Base-by-base conservation (phyloP, 2,888 invertebrate species). In the Mythimna impura region DNA sequence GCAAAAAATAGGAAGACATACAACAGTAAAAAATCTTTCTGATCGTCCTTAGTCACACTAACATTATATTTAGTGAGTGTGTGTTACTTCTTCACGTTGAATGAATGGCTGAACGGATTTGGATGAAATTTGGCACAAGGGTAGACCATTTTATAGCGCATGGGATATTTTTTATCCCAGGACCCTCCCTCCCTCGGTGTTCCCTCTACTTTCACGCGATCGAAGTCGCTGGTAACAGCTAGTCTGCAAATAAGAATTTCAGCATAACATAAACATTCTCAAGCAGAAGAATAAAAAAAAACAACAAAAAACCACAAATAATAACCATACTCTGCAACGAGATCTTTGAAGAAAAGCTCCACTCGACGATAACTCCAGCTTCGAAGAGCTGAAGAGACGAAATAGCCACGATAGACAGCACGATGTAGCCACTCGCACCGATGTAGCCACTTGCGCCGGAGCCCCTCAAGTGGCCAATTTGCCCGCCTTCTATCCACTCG, bases 391-490 rank as follows among this genome's bases (percentile, higher is more conserved):
- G 74, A 43, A 64, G 66, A 66, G 83, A 79, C 75, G 50, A 76
- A 71, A 76, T 73, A 70, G 71, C 5, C 43, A 63, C 36, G 76
- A 66, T 71, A 72, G 78, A 50, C 81, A 54, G 70, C 64, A 36
- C 73, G 65, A 80, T 73, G 79, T 65, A 77, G 76, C 79, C 77
- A 82, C 80, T 82, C 61, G 8, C 60, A 2, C 50, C 73, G 63
- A 82, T 76, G 79, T 65, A 79, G 76, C 79, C 77, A 82, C 83
- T 82, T 64, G 55, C 34, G 61, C 61, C 50, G 5, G 69, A 76
- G 73, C n/a, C 65, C 61, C 77, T 86, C 77, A 63, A 87, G 87
- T 84, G 83, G 80, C 88, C 84, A 87, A 87, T 87, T 87, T 87
- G 68, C 76, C 71, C 68, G 73, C 77, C 62, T 67, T 57, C 71